Percentiles rank a stretch among this genome's conserved stretches.
Conservation (phyloP, 2,797 vertebrate genomes). For the Neomorphus geoffroyi region DNA sequence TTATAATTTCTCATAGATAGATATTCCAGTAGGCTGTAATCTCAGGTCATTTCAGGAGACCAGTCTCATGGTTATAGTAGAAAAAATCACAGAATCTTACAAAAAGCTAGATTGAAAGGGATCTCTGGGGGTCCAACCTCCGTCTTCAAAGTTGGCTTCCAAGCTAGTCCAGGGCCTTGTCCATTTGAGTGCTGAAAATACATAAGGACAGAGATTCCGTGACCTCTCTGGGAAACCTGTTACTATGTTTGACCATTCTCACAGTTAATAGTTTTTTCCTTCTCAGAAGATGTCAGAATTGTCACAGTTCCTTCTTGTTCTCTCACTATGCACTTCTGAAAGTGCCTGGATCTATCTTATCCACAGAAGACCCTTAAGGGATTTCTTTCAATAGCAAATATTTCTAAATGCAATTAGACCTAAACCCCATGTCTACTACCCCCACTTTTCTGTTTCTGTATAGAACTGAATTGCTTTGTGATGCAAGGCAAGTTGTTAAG, state of each 20-base stretch:
- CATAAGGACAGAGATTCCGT: not conserved
- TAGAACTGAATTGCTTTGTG: not conserved
- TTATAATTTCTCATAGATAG: not conserved
- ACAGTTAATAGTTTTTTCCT: too few relatives aligned
- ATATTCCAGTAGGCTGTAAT: not conserved
- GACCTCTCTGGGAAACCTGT: not conserved
- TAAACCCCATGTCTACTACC: not conserved
- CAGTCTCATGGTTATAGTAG: not conserved
- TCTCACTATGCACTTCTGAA: not conserved
- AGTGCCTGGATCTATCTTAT: not conserved
- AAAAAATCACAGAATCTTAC: not conserved
- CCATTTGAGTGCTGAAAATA: not conserved
- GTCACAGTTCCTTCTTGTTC: not conserved
- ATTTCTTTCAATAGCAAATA: not conserved
- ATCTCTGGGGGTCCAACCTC: not conserved
- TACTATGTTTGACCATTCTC: not conserved
- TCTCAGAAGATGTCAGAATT: not conserved
- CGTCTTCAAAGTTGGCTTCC: not conserved
- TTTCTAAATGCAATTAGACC: not conserved
- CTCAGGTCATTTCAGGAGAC: not conserved
- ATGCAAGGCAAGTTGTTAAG: not conserved
- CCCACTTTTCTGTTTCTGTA: not conserved
- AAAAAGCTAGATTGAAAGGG: not conserved
- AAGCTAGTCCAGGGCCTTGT: not conserved
- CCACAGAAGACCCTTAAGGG: not conserved